Conservation (phyloP, 2,113 vertebrate species). For the Corythornis madagascariensis region DNA sequence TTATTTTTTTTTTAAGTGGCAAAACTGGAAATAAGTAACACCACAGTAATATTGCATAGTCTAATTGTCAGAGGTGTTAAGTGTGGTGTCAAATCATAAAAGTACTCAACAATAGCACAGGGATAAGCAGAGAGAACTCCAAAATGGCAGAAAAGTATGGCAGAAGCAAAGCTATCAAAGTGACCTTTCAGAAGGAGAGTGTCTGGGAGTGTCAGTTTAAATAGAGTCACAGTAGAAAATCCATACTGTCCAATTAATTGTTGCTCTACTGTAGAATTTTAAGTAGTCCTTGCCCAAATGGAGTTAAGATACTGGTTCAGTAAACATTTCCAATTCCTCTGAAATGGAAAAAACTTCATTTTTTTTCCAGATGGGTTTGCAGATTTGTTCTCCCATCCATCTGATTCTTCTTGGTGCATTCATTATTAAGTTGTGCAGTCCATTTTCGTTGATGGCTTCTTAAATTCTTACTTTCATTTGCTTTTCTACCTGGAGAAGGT, state of each 20-base stretch:
- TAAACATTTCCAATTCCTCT: not conserved
- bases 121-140: not conserved
- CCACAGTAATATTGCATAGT: not conserved
- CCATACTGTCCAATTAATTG: not conserved
- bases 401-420: not conserved
- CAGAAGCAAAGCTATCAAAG: not conserved
- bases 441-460: not conserved
- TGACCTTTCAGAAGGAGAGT: not conserved
- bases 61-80: not conserved
- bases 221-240: not conserved
- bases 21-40: not conserved
- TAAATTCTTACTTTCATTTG: not conserved
- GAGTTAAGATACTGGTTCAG: not conserved
- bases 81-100: not conserved
- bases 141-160: not conserved
- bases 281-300: not conserved
- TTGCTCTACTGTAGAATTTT: not conserved
- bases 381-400: rapidly evolving
- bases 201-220: not conserved
- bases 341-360: not conserved
- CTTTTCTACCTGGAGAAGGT: not conserved
- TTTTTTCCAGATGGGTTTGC: not conserved
- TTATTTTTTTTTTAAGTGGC: not conserved
- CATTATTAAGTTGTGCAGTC: not conserved
- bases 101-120: not conserved